Evolutionary conservation across 2,888 invertebrate species (phyloP), one percentile per base, ranked within the genome.

Genomic region (Epinotia demarniana): DNA sequence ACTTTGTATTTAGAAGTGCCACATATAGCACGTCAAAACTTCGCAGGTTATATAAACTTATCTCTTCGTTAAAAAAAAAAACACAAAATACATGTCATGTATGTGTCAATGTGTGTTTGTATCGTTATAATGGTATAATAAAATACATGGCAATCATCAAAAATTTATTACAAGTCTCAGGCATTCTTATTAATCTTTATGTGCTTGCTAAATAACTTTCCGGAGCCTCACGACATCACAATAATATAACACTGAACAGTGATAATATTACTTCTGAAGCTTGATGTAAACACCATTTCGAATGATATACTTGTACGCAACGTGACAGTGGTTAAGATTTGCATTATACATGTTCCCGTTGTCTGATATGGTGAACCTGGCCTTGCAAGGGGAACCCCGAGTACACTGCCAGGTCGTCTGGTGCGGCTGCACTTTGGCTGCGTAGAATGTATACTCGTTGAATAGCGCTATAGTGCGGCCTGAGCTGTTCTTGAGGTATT

Each of bases 381-480:
- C 83, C 27, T 80, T 81, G 66, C 88, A 86, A 1, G 68, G 68
- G 19, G 57, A 57, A 19, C 68, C 57, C n/a, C 39, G 58, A 3
- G 68, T 68, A 16, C 68, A 68, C 13, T 68, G 68, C 68, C 68
- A 68, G 8, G 33, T 68, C 9, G 19, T 68, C 1, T 39, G 39
- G 19, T 43, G 39, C 11, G 57, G 16, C 19, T 57, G 43, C 78
- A 0, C 83, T 81, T 16, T 78, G 81, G 16, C 73, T 63, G 16
- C 77, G 80, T 84, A 85, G 74, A 85, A 88, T 0, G 84, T 84
- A 72, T 81, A 87, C 0, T 82, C 84, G n/a, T 85, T 78, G 1
- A 85, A 72, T 9, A 73, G 60, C 6, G 67, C 60, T 27, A 73
- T 64, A 16, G 49, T 49, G 8, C 33, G 60, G 33, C 19, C 49